Evolutionary conservation across 2,888 invertebrate species (phyloP), one percentile per base, ranked within the genome.

Genomic region (Acanthosepion pharaonis): DNA sequence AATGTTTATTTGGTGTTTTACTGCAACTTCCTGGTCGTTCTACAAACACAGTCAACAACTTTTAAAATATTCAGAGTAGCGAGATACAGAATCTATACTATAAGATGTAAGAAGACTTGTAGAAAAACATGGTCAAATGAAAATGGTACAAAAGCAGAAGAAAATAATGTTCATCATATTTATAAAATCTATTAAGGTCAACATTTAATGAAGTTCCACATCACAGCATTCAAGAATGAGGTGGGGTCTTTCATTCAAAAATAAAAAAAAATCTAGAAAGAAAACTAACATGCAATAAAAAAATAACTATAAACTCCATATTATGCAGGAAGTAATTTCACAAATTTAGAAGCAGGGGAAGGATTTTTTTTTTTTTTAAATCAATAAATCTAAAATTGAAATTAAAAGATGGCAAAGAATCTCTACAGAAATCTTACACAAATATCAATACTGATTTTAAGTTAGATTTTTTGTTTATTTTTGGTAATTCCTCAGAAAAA

Each of bases 241-340:
- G 42, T 42, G 78, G 11, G 78, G 5, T 78, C n/a, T 78, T 33
- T 78, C 78, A 78, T 15, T 78, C 78, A 33, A 78, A 15, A 23
- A 42, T 42, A 42, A 42, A 42, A 33, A 15, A n/a, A n/a, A 78
- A n/a, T 78, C 78, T 78, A 78, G 78, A 33, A 78, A 78, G 78
- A 78, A 78, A 78, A 78, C 78, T 78, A 78, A n/a, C 78, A 78
- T 78, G 78, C 78, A 78, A 78, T 33, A 78, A 78, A 78, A 78
- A 78, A n/a, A 15, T 15, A 78, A 33, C 11, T 33, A 78, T 78
- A 78, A n/a, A 78, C n/a, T 78, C n/a, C n/a, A 78, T 78, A n/a
- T 78, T 78, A 78, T n/a, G n/a, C n/a, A 78, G 78, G 78, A 78
- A n/a, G 33, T 78, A 78, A 78, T 78, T 33, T n/a, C 78, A 78